Evolutionary conservation across 2,797 vertebrate species (phyloP), one percentile per base, ranked within the genome.

Genomic region (Vireo griseus): DNA sequence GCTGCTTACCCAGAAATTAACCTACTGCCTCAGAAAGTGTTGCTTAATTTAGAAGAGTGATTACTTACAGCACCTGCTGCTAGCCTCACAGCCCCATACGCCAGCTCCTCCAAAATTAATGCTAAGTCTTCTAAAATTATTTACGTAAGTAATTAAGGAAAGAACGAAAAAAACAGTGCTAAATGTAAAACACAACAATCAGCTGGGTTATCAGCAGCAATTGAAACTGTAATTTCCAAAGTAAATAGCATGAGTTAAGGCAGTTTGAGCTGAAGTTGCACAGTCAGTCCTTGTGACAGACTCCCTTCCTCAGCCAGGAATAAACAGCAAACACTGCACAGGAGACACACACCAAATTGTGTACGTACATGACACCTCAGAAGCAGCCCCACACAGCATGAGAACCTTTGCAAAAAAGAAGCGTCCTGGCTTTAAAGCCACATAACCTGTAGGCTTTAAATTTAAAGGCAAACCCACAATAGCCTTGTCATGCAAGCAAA

Each of bases 51-150:
- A 94, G 95, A 87, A 82, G 81, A 95, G 74, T 66, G 77, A 95
- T 96, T 93, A 74, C 81, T 95, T 91, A 47, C 74, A 95, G 92
- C 94, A 95, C 92, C 96, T 95, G 95, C 96, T 96, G 93, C 94
- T 50, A 57, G 86, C 68, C 92, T 87, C 15, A 0, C 63, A 42
- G 92, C 50, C 76, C 82, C 44, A 55, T 84, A 90, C 0, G 1
- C 76, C 68, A 93, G 77, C 77, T 88, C 50, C 88, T 85, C 77
- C n/a, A 76, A 59, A 90, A 94, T 50, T 20, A 93, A 79, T 17
- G 74, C 71, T 40, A 85, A 71, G 21, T 69, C 74, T 73, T 81
- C 67, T 63, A 63, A 79, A 92, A 74, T 66, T 95, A 93, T 94
- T 96, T 95, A 92, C 78, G 29, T 63, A 85, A 93, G 75, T 76